Evolutionary conservation across 1,140 invertebrate genomes (phyloP), one percentile per base, ranked within the genome.

Genomic region (Eciton burchellii): DNA sequence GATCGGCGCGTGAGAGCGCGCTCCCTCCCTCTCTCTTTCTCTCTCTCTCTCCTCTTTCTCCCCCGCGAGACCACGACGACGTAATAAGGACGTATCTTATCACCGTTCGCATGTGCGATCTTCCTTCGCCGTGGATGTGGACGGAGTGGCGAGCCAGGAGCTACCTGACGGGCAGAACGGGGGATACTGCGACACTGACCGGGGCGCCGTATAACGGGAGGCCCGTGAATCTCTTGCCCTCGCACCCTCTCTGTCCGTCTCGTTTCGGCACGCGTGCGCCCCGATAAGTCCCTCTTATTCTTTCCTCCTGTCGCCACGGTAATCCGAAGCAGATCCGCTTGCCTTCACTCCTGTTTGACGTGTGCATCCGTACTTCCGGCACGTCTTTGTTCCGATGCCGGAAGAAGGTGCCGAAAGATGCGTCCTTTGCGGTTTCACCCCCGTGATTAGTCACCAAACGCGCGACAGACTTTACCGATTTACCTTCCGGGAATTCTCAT

Each of bases 231-330:
- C 68, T 71, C 56, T 35, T 83, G 68, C 65, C 41, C 52, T 79
- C 45, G 76, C 63, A 59, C 87, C 82, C 81, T 63, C 66, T 62
- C 47, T 70, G 29, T 63, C 82, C 76, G 83, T 59, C 70, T 68
- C 35, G n/a, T 49, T 63, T 24, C 57, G 49, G 24, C 83, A 68
- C 77, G 59, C 66, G 54, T 84, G 70, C 84, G 62, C 95, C 95
- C 93, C 97, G 96, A 95, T 97, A 71, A 97, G 96, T 95, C 97
- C 97, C 92, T 97, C 96, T 79, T 96, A 96, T 92, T 65, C 4
- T 24, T 21, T 41, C 16, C 29, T 41, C 14, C 12, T 14, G 5
- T 12, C 47, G 45, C 43, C 41, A 24, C 43, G 62, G 74, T 62
- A 56, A 45, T 29, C 5, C 77, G 77, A 54, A 49, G 41, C 52